phyloP scores from a whole-genome alignment of 1,140 invertebrate species.

The Coelopa frigida region DNA sequence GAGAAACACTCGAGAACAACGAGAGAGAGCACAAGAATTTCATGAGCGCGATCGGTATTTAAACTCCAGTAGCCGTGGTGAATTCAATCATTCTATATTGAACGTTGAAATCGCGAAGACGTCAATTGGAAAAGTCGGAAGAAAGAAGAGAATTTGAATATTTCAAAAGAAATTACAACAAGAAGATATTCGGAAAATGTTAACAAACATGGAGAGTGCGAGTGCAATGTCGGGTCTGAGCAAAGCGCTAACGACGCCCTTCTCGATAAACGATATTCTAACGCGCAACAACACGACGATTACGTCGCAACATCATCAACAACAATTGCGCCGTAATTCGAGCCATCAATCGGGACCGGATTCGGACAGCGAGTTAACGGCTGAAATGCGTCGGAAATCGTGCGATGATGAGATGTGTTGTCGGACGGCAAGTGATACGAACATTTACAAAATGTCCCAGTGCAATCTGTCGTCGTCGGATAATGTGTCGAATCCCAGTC shows the following conservation, averaged over 20 bases:
- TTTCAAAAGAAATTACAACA: slow-evolving; percentile 6
- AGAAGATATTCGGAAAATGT: slow-evolving; percentile 27
- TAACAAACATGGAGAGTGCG: slow-evolving; percentile 29
- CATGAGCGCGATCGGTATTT: slow-evolving; percentile 7
- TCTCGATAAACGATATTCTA: slow-evolving; percentile 70
- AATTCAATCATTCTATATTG: slow-evolving; percentile 8
- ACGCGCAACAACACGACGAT: slow-evolving; percentile 47
- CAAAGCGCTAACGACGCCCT: slow-evolving; percentile 51
- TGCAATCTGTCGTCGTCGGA: not conserved
- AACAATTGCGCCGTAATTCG: slow-evolving; percentile 23
- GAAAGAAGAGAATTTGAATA: slow-evolving; percentile 14
- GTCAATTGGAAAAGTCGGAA: slow-evolving; percentile 10
- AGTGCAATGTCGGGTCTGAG: slow-evolving; percentile 29
- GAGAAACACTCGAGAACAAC: too few relatives aligned
- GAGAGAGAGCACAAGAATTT: too few relatives aligned
- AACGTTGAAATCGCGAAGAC: too few relatives aligned
- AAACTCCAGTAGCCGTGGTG: slow-evolving; percentile 9
- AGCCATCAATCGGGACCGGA: slow-evolving; percentile 24
- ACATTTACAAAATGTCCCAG: slow-evolving; percentile 23
- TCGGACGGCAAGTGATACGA: slow-evolving; percentile 21
- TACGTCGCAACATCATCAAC: slow-evolving; percentile 14
- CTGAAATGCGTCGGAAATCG: too few relatives aligned
- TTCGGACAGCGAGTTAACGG: slow-evolving; percentile 16
- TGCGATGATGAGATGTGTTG: not conserved
- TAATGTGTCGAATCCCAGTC: slow-evolving; percentile 9